Percentiles rank a stretch among this genome's conserved stretches.
Evolutionary conservation across 1,140 invertebrate species (phyloP).

Genomic region (Ostrea edulis): DNA sequence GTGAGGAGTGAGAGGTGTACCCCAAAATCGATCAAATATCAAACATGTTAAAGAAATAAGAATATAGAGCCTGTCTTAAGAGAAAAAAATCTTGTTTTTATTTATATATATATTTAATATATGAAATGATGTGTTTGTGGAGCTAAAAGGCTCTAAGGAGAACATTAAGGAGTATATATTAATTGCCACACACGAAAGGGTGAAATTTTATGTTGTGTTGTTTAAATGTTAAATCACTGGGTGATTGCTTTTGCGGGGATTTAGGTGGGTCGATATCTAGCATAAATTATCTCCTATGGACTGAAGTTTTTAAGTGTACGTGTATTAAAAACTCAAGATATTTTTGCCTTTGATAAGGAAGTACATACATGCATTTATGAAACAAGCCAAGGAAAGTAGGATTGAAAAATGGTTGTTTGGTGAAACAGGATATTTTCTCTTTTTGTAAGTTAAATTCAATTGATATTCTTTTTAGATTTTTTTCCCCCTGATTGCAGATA

Average conservation of each 20-base stretch:
- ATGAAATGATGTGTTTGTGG: not conserved
- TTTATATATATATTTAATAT: not conserved
- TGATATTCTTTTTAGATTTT: too few relatives aligned
- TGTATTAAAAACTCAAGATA: not conserved
- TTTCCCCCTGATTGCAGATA: too few relatives aligned
- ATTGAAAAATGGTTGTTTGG: not conserved
- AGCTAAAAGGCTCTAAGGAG: not conserved
- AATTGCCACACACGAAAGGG: not conserved
- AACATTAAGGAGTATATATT: too few relatives aligned
- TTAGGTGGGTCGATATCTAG: not conserved
- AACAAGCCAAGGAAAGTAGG: not conserved
- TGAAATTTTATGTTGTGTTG: slow-evolving; percentile 13
- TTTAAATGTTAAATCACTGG: slow-evolving; percentile 8
- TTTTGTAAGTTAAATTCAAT: not conserved
- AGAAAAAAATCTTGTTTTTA: not conserved
- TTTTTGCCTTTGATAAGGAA: not conserved
- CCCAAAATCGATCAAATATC: not conserved
- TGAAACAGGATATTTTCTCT: not conserved
- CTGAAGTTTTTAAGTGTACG: not conserved
- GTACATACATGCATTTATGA: not conserved
- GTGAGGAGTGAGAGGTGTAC: too few relatives aligned
- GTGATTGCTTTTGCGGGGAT: not conserved
- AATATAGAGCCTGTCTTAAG: not conserved
- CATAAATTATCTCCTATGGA: not conserved
- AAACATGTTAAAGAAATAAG: not conserved